Base-by-base conservation (phyloP, 2,797 vertebrate genomes). In the Etheostoma perlongum region DNA sequence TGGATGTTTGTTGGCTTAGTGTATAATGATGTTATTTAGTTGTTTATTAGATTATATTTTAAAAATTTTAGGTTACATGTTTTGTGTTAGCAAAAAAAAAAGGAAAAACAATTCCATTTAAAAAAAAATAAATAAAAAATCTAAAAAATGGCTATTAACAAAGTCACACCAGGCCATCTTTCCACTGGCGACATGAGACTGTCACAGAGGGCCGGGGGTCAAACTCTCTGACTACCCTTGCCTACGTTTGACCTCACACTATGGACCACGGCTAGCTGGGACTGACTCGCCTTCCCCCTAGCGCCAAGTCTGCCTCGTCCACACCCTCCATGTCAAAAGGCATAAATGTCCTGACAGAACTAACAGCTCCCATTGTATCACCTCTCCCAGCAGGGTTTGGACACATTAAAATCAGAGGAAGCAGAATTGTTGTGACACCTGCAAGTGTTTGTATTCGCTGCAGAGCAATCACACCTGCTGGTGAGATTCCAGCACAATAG, bases 301-400 rank as follows among this genome's bases (percentile, higher is more conserved):
- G 52, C 49, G 4, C 51, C 58, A 61, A 30, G 68, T 57, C 59
- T 6, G 30, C 69, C 79, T 82, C 49, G 47, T 78, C 74, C 74
- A 62, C 83, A 72, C 81, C 84, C 62, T 79, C 65, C 51, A 46
- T 42, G 66, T 81, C 82, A 79, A 63, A 72, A 40, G 23, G 30
- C 61, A n/a, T 72, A 84, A 55, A 70, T 44, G 6, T 76, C 66
- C 68, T 69, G 86, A 89, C 89, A 87, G 84, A 87, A 70, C 77
- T 79, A 85, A 88, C 88, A 81, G 78, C 84, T 84, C 72, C 74
- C 74, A 69, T 74, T 84, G 84, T 83, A 82, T 89, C 87, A 80
- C 86, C 87, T 85, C 84, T 62, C 65, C 72, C 72, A 54, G 55
- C 84, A 90, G 88, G 86, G 88, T 88, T 88, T 16, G 33, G 53